Conservation (phyloP, 2,113 vertebrate species). For the Diphyllodes magnificus region DNA sequence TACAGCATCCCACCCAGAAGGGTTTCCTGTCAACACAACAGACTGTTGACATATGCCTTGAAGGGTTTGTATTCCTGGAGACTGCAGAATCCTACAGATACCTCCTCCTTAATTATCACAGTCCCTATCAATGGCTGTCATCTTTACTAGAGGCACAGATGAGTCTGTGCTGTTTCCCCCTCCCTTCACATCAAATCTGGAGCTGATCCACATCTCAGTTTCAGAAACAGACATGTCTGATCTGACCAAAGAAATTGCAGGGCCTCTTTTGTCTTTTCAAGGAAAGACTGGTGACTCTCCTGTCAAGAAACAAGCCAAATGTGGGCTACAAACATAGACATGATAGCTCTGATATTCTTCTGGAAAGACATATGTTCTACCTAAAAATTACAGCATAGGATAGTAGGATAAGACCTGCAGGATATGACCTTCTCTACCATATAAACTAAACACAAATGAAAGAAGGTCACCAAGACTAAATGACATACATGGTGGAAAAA, state of each 20-base stretch:
- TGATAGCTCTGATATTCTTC: not conserved
- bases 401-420: not conserved
- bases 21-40: not conserved
- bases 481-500: not conserved
- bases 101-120: not conserved
- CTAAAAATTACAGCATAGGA: not conserved
- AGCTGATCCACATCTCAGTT: not conserved
- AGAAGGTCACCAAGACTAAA: not conserved
- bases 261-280: not conserved
- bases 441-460: not conserved
- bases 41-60: not conserved
- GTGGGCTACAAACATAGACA: not conserved
- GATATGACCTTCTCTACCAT: not conserved
- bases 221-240: not conserved
- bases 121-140: not conserved
- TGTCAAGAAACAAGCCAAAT: not conserved
- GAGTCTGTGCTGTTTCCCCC: not conserved
- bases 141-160: not conserved
- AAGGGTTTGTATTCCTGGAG: not conserved
- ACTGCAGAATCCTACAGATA: not conserved
- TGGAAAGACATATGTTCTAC: not conserved
- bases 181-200: not conserved
- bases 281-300: not conserved
- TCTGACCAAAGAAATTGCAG: not conserved
- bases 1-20: not conserved